A percentile compares a stretch with the other conserved stretches of the same genome.
phyloP scores from a whole-genome alignment of 2,888 invertebrate genomes.

The Adelphocoris suturalis region DNA sequence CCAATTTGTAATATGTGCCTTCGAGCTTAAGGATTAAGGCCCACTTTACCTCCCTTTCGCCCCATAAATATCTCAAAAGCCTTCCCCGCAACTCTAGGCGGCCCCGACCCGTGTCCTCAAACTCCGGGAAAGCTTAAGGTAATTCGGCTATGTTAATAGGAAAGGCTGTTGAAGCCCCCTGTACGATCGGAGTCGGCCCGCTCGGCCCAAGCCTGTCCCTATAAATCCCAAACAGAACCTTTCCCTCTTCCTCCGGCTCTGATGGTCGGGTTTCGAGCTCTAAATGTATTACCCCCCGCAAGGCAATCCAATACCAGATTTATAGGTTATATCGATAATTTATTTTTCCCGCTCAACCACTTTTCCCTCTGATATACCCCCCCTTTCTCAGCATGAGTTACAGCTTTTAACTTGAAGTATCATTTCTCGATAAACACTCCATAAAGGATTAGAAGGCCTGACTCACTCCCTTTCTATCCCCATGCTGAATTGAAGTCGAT shows the following conservation, averaged over 20 bases:
- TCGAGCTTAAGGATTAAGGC: conserved; percentile 20
- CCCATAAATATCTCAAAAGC: conserved; percentile 61
- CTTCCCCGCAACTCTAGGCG: conserved; percentile 14
- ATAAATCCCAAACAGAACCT: conserved; percentile 57
- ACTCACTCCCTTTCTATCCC: not conserved
- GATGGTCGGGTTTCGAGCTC: conserved; percentile 47
- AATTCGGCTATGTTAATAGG: conserved; percentile 67
- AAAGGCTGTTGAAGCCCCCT: conserved; percentile 43
- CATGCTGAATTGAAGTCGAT: not conserved
- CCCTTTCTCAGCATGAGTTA: conserved; percentile 52
- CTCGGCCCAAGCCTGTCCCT: conserved; percentile 5
- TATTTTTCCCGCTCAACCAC: conserved; percentile 64
- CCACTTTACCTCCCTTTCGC: not conserved
- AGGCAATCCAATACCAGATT: conserved; percentile 68
- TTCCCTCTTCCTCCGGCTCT: conserved; percentile 50
- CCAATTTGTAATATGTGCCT: conserved; percentile 65
- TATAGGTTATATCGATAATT: conserved; percentile 70
- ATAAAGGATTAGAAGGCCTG: conserved; percentile 65
- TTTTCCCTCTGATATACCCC: not conserved
- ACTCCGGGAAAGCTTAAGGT: conserved; percentile 49
- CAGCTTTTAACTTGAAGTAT: conserved; percentile 68
- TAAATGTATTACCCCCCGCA: conserved; percentile 61
- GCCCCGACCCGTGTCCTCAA: conserved; percentile 34
- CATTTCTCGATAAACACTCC: conserved; percentile 71
- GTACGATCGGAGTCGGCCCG: conserved; percentile 2